A percentile compares a stretch with the other conserved stretches of the same genome.
phyloP scores from a whole-genome alignment of 2,888 invertebrate species.

The Rhamphomyia laevipes region DNA sequence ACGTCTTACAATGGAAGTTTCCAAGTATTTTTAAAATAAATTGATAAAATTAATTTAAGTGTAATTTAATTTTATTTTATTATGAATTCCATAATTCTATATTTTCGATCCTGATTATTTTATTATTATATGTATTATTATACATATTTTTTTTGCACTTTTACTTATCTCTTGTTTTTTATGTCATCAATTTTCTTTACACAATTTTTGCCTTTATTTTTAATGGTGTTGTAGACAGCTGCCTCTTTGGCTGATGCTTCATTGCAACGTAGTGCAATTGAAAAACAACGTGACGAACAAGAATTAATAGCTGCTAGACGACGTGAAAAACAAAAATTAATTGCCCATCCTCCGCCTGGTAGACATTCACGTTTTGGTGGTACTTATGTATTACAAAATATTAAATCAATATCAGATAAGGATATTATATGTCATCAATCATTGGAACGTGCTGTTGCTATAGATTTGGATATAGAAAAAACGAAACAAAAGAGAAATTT shows the following conservation, averaged over 20 bases:
- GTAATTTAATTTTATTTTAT: no score
- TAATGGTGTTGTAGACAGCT: slow-evolving; percentile 43
- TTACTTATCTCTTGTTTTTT: not conserved
- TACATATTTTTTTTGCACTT: no score
- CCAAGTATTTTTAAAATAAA: no score
- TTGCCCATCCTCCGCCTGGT: slow-evolving; percentile 28
- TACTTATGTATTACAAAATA: slow-evolving; percentile 80
- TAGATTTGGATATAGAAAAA: slow-evolving; percentile 70
- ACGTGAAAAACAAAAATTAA: slow-evolving; percentile 47
- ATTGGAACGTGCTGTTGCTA: slow-evolving; percentile 58
- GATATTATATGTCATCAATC: slow-evolving; percentile 84
- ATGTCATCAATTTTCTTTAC: not conserved
- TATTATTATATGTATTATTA: no score
- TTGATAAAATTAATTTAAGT: no score
- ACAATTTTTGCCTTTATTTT: not conserved
- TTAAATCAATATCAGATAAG: slow-evolving; percentile 85
- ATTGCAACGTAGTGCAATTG: slow-evolving; percentile 60
- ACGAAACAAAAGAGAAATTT: slow-evolving; percentile 64
- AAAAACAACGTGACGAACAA: slow-evolving; percentile 76
- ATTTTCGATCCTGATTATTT: no score
- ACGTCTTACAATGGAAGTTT: no score
- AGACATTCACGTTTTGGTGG: slow-evolving; percentile 90
- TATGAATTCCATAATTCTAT: no score
- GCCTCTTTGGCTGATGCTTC: slow-evolving; percentile 63
- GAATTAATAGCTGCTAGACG: slow-evolving; percentile 62